A percentile compares a stretch with the other conserved stretches of the same genome.
phyloP scores from a whole-genome alignment of 2,888 invertebrate genomes.

The Hedya salicella region DNA sequence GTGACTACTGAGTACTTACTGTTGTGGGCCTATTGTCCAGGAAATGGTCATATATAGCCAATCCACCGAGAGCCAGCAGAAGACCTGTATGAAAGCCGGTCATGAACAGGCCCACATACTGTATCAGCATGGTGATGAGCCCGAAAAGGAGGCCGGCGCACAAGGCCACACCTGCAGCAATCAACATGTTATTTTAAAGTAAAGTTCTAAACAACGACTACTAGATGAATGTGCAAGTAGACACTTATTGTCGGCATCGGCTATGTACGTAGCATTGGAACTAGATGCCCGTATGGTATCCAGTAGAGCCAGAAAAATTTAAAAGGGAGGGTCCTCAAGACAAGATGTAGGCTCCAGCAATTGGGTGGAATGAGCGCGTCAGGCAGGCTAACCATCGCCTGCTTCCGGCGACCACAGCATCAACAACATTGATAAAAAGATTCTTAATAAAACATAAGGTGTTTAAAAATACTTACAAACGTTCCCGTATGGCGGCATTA shows the following conservation, averaged over 20 bases:
- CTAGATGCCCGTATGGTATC: too few relatives aligned
- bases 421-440: too few relatives aligned
- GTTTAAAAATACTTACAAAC: slow-evolving; percentile 80
- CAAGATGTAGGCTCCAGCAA: too few relatives aligned
- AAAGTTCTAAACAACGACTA: too few relatives aligned
- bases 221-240: too few relatives aligned
- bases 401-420: too few relatives aligned
- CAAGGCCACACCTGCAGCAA: slow-evolving; percentile 86
- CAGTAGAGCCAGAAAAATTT: too few relatives aligned
- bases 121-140: slow-evolving; percentile 92
- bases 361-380: too few relatives aligned
- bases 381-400: too few relatives aligned
- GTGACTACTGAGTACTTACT: slow-evolving; percentile 80
- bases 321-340: too few relatives aligned
- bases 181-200: slow-evolving; percentile 1
- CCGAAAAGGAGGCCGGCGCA: slow-evolving; percentile 91
- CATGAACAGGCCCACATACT: slow-evolving; percentile 93
- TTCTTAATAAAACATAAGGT: not conserved
- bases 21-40: slow-evolving; percentile 83
- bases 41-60: slow-evolving; percentile 86
- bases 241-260: too few relatives aligned
- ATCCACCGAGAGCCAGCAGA: slow-evolving; percentile 85
- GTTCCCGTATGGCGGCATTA: slow-evolving; percentile 91
- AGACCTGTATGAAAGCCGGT: slow-evolving; percentile 91
- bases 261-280: too few relatives aligned